A percentile compares a stretch with the other conserved stretches of the same genome.
These are phyloP conservation scores for Poecile atricapillus DNA, from an alignment of 2,113 vertebrate genomes.

Conservation along the genomic window DNA sequence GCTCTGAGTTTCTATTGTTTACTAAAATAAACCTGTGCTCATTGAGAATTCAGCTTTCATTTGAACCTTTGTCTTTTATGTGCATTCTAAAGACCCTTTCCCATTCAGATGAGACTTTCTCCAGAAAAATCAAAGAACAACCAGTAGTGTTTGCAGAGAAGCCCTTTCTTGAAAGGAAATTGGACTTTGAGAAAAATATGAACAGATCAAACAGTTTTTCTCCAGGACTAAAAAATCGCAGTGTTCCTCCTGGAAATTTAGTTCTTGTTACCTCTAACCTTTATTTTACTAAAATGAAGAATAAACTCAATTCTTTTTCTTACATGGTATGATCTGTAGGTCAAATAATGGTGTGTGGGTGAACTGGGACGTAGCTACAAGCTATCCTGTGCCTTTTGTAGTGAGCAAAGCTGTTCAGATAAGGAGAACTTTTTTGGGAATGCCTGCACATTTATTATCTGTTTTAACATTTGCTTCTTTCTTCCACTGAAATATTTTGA, in stretches of 20 bases:
- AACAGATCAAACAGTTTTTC: background rate
- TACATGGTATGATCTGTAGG: background rate
- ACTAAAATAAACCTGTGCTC: conserved; percentile 13
- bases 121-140: background rate
- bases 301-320: background rate
- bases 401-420: background rate
- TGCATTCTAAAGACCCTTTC: background rate
- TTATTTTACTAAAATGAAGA: background rate
- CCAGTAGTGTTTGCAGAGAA: background rate
- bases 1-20: background rate
- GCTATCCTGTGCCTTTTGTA: background rate
- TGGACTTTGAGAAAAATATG: background rate
- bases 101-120: background rate
- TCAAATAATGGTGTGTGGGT: background rate
- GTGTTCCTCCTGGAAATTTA: background rate
- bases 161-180: background rate
- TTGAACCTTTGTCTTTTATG: conserved; percentile 23
- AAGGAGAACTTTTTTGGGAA: background rate
- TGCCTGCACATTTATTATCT: background rate
- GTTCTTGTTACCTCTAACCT: background rate
- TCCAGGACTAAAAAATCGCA: background rate
- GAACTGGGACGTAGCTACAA: background rate
- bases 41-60: conserved; percentile 11
- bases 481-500: background rate
- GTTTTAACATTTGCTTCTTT: background rate